Evolutionary conservation across 1,140 invertebrate species (phyloP).

Genomic region (Listronotus bonariensis): DNA sequence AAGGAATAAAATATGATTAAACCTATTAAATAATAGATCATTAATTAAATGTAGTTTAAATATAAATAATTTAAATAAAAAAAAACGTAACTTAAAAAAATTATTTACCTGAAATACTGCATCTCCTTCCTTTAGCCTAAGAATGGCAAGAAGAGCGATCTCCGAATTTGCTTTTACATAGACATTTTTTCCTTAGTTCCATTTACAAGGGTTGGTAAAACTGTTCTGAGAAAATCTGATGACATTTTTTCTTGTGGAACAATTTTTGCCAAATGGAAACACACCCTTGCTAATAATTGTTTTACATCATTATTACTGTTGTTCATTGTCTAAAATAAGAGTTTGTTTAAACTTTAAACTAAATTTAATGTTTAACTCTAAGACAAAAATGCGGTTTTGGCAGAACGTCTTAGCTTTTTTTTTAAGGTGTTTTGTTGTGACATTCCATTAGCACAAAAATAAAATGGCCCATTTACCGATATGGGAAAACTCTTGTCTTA

Average conservation of each 20-base stretch:
- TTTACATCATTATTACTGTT: constrained; percentile 93
- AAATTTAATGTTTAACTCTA: too few relatives aligned
- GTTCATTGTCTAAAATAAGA: constrained; percentile 80
- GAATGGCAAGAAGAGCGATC: constrained; percentile 83
- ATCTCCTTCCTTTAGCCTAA: constrained; percentile 79
- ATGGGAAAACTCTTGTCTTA: too few relatives aligned
- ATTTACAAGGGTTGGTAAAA: constrained; percentile 91
- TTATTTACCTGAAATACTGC: constrained; percentile 71
- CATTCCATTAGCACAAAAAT: too few relatives aligned
- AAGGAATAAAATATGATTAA: too few relatives aligned
- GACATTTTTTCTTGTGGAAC: constrained; percentile 65
- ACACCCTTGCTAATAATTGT: constrained; percentile 83
- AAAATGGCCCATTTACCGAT: too few relatives aligned
- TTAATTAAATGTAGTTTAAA: background rate
- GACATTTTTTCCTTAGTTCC: constrained; percentile 97
- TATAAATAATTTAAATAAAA: background rate
- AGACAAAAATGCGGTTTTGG: too few relatives aligned
- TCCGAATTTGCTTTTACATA: constrained; percentile 93
- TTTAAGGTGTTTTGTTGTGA: too few relatives aligned
- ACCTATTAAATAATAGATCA: background rate
- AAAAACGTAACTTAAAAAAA: background rate
- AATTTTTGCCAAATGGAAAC: constrained; percentile 71
- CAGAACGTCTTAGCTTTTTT: too few relatives aligned
- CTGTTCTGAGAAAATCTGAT: constrained; percentile 73
- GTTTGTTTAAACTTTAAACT: too few relatives aligned